Evolutionary conservation across 2,797 vertebrate species (phyloP), one percentile per base, ranked within the genome.

Genomic region (Bovichtus diacanthus): DNA sequence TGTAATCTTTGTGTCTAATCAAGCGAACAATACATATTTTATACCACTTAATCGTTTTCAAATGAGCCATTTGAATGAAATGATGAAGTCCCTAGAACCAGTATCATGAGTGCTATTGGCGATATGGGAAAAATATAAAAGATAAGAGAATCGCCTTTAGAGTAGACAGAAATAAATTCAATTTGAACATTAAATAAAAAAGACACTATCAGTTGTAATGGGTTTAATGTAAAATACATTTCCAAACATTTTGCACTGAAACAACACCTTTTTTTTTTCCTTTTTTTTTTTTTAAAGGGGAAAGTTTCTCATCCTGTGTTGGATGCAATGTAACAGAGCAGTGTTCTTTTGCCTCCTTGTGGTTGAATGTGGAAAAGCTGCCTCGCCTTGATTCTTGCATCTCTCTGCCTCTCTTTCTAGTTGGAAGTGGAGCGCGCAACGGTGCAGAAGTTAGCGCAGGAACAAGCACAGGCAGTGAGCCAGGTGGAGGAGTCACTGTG

Each of bases 401-500:
- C 23, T 62, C 3, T 81, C 7, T 71, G 29, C 51, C 38, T 79
- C 3, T 67, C 58, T 82, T 18, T 81, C n/a, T 59, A 95, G 95
- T 49, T 95, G 91, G 94, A 95, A 73, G 80, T 70, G 46, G 94
- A 95, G 86, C 86, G 34, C 12, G 95, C 96, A 1, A 93, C 96
- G 55, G 96, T 97, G 68, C 96, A 94, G 25, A 96, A 95, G 75
- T 93, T 99, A 76, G 96, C 99, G 70, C 96, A 95, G 36, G 97
- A 99, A 16, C 96, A 96, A 74, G 96, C 94, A 55, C 94, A 95
- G 76, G 93, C 97, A 18, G 95, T 95, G 0, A 95, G 89, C 71
- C 96, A 97, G 92, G 79, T 95, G 81, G 97, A 98, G 79, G 97
- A 99, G 83, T 96, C 97, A 0, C 95, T 97, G 53, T 92, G 95